Conservation (phyloP, 2,888 invertebrate genomes). For the Caenorhabditis sp. region DNA sequence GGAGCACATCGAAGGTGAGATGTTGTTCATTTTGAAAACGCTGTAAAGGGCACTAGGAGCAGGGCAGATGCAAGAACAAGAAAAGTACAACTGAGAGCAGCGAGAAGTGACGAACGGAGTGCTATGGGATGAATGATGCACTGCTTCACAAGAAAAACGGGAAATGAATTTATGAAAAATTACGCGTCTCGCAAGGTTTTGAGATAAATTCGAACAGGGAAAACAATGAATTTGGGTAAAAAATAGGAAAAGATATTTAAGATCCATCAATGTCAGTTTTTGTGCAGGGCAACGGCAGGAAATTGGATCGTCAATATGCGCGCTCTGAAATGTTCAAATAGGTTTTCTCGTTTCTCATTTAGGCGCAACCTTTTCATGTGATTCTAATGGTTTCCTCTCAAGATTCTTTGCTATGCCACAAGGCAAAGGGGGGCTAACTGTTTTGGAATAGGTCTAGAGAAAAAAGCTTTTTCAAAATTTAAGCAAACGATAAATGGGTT, state of each 20-base stretch:
- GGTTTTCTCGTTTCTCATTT: neutral
- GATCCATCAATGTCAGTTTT: slow-evolving; percentile 35
- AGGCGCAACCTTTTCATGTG: neutral
- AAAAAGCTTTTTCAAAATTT: no score
- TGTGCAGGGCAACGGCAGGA: slow-evolving; percentile 18
- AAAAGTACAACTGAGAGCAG: slow-evolving; percentile 2
- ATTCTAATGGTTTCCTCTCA: neutral
- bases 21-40: slow-evolving; percentile 9
- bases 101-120: neutral
- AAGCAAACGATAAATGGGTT: no score
- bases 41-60: neutral
- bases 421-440: no score
- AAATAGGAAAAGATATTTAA: slow-evolving; percentile 7
- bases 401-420: no score
- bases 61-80: neutral
- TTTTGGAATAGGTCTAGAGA: no score
- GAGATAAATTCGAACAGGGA: neutral
- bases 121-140: slow-evolving; percentile 28
- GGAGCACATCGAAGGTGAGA: neutral
- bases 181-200: neutral
- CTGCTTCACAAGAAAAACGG: slow-evolving; percentile 15
- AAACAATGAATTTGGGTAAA: slow-evolving; percentile 22
- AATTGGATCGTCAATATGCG: slow-evolving; percentile 9
- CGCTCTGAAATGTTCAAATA: neutral
- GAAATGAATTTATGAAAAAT: slow-evolving; percentile 29